Evolutionary conservation across 1,140 invertebrate genomes (phyloP).

Genomic region (Drosophila arawakana): DNA sequence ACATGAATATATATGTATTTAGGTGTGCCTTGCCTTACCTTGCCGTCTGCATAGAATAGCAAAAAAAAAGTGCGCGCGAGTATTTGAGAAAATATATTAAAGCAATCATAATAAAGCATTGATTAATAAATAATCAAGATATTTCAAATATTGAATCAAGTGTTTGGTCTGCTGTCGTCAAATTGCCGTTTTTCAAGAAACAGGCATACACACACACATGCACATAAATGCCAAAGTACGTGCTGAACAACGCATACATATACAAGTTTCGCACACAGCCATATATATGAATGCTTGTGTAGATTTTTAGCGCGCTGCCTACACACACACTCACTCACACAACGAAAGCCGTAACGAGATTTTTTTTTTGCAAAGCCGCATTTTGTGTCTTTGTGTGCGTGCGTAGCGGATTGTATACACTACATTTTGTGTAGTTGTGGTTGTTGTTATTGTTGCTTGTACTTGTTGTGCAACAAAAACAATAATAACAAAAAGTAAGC

Average conservation of each 20-base stretch:
- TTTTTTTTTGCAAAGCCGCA: constrained; percentile 60
- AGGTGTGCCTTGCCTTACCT: constrained; percentile 41
- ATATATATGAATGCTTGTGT: constrained; percentile 5
- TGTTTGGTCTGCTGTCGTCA: constrained; percentile 36
- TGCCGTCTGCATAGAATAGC: constrained; percentile 14
- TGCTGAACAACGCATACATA: constrained; percentile 4
- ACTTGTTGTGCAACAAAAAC: constrained; percentile 54
- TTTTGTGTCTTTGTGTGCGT: constrained; percentile 39
- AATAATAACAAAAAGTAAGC: constrained; percentile 19
- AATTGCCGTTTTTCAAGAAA: constrained; percentile 50
- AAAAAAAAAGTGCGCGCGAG: constrained; percentile 30
- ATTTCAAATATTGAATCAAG: constrained; percentile 66
- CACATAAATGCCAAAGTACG: constrained; percentile 24
- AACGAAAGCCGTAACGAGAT: constrained; percentile 62
- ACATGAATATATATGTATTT: constrained; percentile 38
- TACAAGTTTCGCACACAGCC: constrained; percentile 3
- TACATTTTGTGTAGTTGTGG: constrained; percentile 15
- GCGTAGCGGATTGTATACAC: constrained; percentile 8
- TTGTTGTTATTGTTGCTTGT: constrained; percentile 41
- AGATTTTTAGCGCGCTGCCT: constrained; percentile 35
- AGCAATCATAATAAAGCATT: constrained; percentile 29
- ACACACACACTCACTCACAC: constrained; percentile 19
- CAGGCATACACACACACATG: constrained; percentile 40
- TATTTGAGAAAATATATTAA: constrained; percentile 45
- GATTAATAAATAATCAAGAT: constrained; percentile 34